These are phyloP conservation scores for Neoniphon sammara DNA, from an alignment of 2,797 vertebrate species.

Conservation along the genomic window DNA sequence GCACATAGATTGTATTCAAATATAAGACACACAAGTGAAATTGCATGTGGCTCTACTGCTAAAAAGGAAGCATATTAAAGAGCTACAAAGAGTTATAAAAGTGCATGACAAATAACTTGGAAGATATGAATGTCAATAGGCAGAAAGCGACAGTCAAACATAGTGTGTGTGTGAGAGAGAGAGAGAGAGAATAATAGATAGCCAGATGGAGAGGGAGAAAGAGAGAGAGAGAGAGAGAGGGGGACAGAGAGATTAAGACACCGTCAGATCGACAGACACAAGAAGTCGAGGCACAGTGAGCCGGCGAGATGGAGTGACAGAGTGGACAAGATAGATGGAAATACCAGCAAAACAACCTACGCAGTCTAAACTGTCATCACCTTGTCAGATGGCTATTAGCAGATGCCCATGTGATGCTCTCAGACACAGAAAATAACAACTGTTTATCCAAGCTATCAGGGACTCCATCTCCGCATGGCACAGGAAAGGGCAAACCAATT, in stretches of 20 bases:
- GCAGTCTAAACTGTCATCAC: constrained; percentile 43
- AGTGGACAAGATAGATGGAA: constrained; percentile 4
- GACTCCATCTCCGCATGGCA: constrained; percentile 31
- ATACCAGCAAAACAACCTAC: constrained; percentile 40
- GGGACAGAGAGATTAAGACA: neutral
- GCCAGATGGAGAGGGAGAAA: neutral
- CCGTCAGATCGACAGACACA: neutral
- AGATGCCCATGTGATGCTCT: constrained; percentile 44
- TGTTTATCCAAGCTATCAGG: constrained; percentile 38
- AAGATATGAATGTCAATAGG: neutral
- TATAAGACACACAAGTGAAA: neutral
- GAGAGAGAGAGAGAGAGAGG: no score
- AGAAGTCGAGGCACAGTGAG: constrained; percentile 21
- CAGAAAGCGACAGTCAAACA: neutral
- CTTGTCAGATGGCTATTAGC: constrained; percentile 48
- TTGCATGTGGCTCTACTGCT: neutral
- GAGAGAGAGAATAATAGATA: neutral
- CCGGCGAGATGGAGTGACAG: constrained; percentile 7
- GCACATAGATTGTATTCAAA: neutral
- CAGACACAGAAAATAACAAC: constrained; percentile 53
- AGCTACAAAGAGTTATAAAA: no score
- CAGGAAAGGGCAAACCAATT: constrained; percentile 24
- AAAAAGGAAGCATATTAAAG: neutral
- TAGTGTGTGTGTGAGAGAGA: neutral
- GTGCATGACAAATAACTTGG: neutral